Conservation (phyloP, 2,797 vertebrate genomes). For the Hipposideros larvatus region DNA sequence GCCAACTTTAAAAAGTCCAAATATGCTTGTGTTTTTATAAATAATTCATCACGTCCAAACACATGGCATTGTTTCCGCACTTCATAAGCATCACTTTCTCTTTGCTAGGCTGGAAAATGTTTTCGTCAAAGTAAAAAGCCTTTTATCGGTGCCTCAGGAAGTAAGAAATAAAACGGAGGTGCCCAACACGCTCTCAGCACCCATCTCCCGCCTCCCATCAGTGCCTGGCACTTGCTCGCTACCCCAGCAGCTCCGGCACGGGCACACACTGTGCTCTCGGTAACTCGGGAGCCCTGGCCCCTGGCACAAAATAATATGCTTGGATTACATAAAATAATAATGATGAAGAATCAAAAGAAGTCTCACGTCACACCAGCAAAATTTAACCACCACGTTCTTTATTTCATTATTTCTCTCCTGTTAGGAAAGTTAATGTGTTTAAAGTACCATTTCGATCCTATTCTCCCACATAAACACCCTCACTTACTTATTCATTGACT, state of each 20-base stretch:
- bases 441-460: background rate
- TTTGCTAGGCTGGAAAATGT: background rate
- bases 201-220: background rate
- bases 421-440: background rate
- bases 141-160: background rate
- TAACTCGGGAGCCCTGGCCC: background rate
- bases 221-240: accelerated
- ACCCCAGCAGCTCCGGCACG: accelerated
- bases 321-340: no score
- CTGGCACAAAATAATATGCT: background rate
- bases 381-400: background rate
- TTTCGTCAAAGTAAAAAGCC: background rate
- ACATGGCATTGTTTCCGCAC: background rate
- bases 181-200: background rate
- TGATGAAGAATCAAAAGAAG: background rate
- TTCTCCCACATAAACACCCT: background rate
- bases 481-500: background rate
- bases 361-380: background rate
- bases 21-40: background rate
- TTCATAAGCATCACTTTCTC: background rate
- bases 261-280: background rate
- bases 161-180: background rate
- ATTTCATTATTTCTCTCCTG: background rate
- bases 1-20: constrained; percentile 30
- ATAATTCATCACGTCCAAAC: constrained; percentile 41